Conservation (phyloP, 2,888 invertebrate species). For the Lycia hirtaria region DNA sequence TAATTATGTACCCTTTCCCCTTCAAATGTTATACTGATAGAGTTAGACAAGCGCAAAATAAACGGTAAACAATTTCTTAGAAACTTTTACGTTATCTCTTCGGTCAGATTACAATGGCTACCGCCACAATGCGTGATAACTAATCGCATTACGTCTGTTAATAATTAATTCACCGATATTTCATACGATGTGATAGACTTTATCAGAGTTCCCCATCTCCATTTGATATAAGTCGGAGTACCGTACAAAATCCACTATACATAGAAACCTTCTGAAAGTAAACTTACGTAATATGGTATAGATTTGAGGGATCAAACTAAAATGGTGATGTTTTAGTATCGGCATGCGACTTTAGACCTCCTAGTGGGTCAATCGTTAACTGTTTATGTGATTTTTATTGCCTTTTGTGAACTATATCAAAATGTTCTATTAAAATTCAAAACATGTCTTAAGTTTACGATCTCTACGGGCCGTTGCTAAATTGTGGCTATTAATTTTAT, state of each 20-base stretch:
- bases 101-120: slow-evolving; percentile 66
- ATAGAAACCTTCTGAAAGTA: slow-evolving; percentile 44
- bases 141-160: slow-evolving; percentile 75
- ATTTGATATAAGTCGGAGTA: slow-evolving; percentile 62
- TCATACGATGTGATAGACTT: slow-evolving; percentile 72
- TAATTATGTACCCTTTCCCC: slow-evolving; percentile 7
- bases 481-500: slow-evolving; percentile 36
- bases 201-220: slow-evolving; percentile 68
- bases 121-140: slow-evolving; percentile 67
- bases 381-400: slow-evolving; percentile 76
- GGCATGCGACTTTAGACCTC: slow-evolving; percentile 64
- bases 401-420: slow-evolving; percentile 69
- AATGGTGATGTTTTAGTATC: slow-evolving; percentile 57
- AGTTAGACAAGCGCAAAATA: slow-evolving; percentile 25
- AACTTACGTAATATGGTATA: slow-evolving; percentile 13
- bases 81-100: slow-evolving; percentile 47
- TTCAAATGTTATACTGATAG: background rate
- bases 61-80: slow-evolving; percentile 33
- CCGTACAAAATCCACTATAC: slow-evolving; percentile 52
- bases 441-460: slow-evolving; percentile 57
- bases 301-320: slow-evolving; percentile 45
- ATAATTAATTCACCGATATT: slow-evolving; percentile 78
- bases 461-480: slow-evolving; percentile 44
- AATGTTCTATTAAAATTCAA: slow-evolving; percentile 60
- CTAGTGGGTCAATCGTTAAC: slow-evolving; percentile 74